A percentile compares a stretch with the other conserved stretches of the same genome.
Conservation (phyloP, 1,140 invertebrate species). For the Drosophila tani region DNA sequence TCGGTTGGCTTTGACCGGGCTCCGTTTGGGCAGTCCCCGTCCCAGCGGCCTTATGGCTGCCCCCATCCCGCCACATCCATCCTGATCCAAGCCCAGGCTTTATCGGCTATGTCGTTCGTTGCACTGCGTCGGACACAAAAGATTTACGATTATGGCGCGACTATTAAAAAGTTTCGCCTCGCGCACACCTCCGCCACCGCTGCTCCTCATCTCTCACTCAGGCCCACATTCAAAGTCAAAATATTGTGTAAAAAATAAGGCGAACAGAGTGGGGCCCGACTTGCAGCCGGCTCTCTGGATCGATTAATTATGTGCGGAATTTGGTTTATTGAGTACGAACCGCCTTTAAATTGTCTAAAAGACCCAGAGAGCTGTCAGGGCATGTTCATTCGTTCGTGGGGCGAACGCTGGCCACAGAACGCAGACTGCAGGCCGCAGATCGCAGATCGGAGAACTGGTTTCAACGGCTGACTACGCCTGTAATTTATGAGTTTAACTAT, state of each 20-base stretch:
- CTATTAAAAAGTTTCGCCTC: constrained; percentile 83
- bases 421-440: constrained; percentile 22
- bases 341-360: constrained; percentile 84
- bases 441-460: constrained; percentile 52
- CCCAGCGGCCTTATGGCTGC: constrained; percentile 35
- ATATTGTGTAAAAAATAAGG: constrained; percentile 59
- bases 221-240: constrained; percentile 79
- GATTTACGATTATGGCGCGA: constrained; percentile 83
- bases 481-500: constrained; percentile 84
- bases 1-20: constrained; percentile 22
- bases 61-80: constrained; percentile 14
- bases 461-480: constrained; percentile 70
- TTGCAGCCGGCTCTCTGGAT: constrained; percentile 60
- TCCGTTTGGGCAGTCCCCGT: constrained; percentile 15
- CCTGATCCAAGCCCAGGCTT: constrained; percentile 45
- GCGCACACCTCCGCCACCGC: constrained; percentile 59
- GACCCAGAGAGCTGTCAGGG: constrained; percentile 74
- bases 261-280: constrained; percentile 23
- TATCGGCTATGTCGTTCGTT: constrained; percentile 75
- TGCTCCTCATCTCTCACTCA: constrained; percentile 38
- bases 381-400: constrained; percentile 33
- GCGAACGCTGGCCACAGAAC: constrained; percentile 16
- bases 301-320: constrained; percentile 84
- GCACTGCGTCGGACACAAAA: constrained; percentile 82
- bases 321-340: constrained; percentile 84